phyloP scores from a whole-genome alignment of 2,888 invertebrate genomes.

The Drosophila paramelanica region DNA sequence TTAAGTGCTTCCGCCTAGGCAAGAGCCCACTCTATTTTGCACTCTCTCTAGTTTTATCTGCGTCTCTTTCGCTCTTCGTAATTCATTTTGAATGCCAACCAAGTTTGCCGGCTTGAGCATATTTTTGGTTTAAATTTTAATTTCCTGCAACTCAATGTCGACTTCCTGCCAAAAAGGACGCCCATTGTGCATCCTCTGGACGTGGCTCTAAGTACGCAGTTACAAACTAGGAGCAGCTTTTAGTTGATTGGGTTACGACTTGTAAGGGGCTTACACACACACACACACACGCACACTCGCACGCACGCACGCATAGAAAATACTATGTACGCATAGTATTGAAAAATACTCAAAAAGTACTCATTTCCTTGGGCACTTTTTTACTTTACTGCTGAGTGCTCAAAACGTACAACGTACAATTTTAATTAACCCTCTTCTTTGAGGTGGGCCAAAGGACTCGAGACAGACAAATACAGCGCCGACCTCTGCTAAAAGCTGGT shows the following conservation, averaged over 20 bases:
- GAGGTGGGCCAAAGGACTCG: conserved; percentile 6
- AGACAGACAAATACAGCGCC: conserved; percentile 17
- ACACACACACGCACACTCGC: not conserved
- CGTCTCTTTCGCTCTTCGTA: conserved; percentile 25
- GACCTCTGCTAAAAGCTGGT: conserved; percentile 31
- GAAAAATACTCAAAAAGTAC: conserved; percentile 22
- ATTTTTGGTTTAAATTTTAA: conserved; percentile 72
- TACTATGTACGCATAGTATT: conserved; percentile 23
- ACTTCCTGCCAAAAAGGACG: conserved; percentile 53
- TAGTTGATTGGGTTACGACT: conserved; percentile 48
- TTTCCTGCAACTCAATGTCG: conserved; percentile 72
- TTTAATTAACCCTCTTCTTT: conserved; percentile 57
- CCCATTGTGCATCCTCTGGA: conserved; percentile 18
- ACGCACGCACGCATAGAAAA: conserved; percentile 7
- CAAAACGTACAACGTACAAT: conserved; percentile 25
- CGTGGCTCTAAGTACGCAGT: conserved; percentile 14
- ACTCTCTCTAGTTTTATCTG: not conserved
- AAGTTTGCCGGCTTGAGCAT: conserved; percentile 34
- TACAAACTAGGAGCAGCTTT: conserved; percentile 30
- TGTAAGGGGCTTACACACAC: conserved; percentile 41
- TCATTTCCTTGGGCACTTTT: not conserved
- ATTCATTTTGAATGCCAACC: conserved; percentile 54
- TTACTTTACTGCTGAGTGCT: conserved; percentile 18
- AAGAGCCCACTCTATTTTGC: not conserved
- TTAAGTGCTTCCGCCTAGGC: conserved; percentile 68